Evolutionary conservation across 2,797 vertebrate species (phyloP).

Genomic region (Microctenopoma lineatum): DNA sequence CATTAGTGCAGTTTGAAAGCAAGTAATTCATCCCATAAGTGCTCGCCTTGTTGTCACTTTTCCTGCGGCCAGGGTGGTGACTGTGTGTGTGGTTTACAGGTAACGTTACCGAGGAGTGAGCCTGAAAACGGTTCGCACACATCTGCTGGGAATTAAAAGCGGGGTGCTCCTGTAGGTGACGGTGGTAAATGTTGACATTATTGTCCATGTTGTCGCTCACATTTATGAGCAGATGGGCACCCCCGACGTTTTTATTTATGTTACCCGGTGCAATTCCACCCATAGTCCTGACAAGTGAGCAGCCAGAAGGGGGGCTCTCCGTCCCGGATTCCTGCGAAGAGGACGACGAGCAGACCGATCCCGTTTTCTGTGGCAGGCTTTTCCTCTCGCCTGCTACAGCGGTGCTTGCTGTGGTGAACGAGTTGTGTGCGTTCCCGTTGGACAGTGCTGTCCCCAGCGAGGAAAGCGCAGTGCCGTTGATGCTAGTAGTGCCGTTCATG

Average conservation of each 20-base stretch:
- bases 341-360: slow-evolving; percentile 85
- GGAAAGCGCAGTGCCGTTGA: slow-evolving; percentile 62
- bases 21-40: slow-evolving; percentile 96
- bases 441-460: slow-evolving; percentile 64
- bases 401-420: slow-evolving; percentile 63
- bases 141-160: slow-evolving; percentile 75
- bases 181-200: slow-evolving; percentile 78
- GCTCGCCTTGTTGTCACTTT: slow-evolving; percentile 97
- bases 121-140: slow-evolving; percentile 77
- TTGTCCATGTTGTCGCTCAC: slow-evolving; percentile 82
- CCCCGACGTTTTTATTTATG: slow-evolving; percentile 78
- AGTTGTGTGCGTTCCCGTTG: slow-evolving; percentile 61
- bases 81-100: slow-evolving; percentile 74
- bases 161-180: slow-evolving; percentile 75
- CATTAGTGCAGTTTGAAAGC: slow-evolving; percentile 88
- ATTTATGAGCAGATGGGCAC: slow-evolving; percentile 81
- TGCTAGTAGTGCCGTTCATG: slow-evolving; percentile 63
- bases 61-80: slow-evolving; percentile 93
- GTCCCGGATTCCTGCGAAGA: slow-evolving; percentile 87
- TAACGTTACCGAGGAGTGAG: slow-evolving; percentile 62
- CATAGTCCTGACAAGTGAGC: slow-evolving; percentile 82
- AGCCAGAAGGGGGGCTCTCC: slow-evolving; percentile 85
- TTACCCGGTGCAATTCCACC: slow-evolving; percentile 72
- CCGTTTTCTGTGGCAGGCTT: slow-evolving; percentile 83
- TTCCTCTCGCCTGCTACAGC: slow-evolving; percentile 76